Evolutionary conservation across 2,113 vertebrate genomes (phyloP).

Genomic region (Campylomormyrus numenius): DNA sequence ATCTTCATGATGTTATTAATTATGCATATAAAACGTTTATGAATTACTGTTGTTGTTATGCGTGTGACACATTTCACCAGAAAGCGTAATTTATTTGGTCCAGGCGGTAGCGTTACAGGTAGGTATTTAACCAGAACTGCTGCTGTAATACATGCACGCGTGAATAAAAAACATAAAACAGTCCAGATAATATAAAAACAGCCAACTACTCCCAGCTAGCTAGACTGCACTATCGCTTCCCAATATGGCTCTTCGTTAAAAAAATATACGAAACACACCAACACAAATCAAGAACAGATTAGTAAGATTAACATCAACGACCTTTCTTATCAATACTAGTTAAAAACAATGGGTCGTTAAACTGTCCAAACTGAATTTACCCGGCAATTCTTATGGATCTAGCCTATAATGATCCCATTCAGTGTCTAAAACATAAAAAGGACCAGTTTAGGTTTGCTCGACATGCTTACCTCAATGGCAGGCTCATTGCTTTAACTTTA

Average conservation of each 20-base stretch:
- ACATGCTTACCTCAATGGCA: conserved; percentile 49
- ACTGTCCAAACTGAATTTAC: neutral
- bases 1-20: neutral
- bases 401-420: neutral
- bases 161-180: neutral
- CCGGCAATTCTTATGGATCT: neutral
- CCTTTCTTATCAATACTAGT: neutral
- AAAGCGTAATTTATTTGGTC: neutral
- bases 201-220: neutral
- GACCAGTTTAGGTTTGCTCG: neutral
- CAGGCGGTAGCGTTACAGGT: neutral
- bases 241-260: neutral
- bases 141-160: neutral
- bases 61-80: neutral
- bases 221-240: neutral
- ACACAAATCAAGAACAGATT: neutral
- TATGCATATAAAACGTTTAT: neutral
- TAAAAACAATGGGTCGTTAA: neutral
- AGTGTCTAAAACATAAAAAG: neutral
- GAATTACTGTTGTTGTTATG: neutral
- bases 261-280: neutral
- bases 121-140: neutral
- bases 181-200: neutral
- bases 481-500: conserved; percentile 42
- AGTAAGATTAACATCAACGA: neutral